These are phyloP conservation scores for Bombus huntii DNA, from an alignment of 1,140 invertebrate species.

Conservation along the genomic window DNA sequence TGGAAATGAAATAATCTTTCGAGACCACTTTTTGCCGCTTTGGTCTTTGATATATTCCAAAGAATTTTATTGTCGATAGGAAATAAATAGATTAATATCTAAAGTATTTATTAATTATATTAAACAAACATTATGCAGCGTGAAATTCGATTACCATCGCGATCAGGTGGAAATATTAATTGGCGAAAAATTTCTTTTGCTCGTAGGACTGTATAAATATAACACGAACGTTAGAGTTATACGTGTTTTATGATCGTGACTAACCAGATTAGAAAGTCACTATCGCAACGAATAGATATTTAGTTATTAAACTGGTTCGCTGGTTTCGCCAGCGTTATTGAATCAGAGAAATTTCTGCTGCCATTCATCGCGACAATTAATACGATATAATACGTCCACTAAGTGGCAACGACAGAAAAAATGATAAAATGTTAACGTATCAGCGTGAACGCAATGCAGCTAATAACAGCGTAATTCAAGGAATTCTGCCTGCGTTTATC, in stretches of 20 bases:
- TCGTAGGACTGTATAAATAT: neutral
- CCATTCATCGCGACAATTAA: slow-evolving; percentile 15
- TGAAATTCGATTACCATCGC: neutral
- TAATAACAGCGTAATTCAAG: slow-evolving; percentile 6
- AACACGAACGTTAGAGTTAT: neutral
- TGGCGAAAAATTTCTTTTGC: neutral
- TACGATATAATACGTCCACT: slow-evolving; percentile 9
- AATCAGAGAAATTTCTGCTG: slow-evolving; percentile 2
- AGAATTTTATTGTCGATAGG: neutral
- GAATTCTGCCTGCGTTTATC: slow-evolving; percentile 17
- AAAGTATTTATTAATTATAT: too few relatives aligned
- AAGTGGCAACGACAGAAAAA: neutral
- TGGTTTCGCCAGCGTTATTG: neutral
- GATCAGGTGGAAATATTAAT: neutral
- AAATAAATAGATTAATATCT: neutral
- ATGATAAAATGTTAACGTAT: neutral
- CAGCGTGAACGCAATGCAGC: neutral
- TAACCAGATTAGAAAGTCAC: slow-evolving; percentile 31
- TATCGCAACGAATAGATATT: neutral
- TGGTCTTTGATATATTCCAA: too few relatives aligned
- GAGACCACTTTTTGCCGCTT: neutral
- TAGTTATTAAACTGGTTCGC: neutral
- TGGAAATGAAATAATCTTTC: neutral
- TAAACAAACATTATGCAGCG: too few relatives aligned
- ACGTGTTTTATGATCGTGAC: neutral